phyloP scores from a whole-genome alignment of 2,797 vertebrate species.

The Lemur catta region DNA sequence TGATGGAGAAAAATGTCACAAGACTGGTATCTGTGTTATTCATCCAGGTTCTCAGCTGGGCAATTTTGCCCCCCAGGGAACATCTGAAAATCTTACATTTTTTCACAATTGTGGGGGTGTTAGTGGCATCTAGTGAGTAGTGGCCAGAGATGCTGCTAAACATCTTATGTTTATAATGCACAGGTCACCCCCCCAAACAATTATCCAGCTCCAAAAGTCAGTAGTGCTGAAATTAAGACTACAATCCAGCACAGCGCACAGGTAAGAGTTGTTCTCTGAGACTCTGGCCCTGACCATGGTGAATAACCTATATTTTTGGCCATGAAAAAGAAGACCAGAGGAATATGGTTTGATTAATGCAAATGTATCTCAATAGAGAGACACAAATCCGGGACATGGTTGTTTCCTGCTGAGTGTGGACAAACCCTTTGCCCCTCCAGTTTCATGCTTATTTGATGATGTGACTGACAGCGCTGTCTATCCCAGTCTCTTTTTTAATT shows the following conservation, averaged over 20 bases:
- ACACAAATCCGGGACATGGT: neutral
- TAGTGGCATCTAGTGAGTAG: neutral
- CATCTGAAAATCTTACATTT: neutral
- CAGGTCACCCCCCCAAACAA: neutral
- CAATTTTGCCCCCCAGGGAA: neutral
- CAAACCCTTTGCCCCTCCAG: neutral
- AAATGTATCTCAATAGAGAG: neutral
- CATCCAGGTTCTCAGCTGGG: neutral
- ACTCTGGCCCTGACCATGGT: neutral
- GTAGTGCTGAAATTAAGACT: neutral
- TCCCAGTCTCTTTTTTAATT: neutral
- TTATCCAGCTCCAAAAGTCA: neutral
- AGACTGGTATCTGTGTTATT: neutral
- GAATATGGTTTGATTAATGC: neutral
- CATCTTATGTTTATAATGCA: neutral
- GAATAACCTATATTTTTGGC: too few relatives aligned
- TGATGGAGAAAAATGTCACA: neutral
- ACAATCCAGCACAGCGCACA: accelerated
- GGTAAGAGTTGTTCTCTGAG: neutral
- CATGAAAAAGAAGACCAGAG: neutral
- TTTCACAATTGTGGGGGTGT: neutral
- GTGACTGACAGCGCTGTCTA: neutral
- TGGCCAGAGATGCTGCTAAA: neutral
- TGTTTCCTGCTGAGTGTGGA: neutral
- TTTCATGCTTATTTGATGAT: neutral